Base-by-base conservation (phyloP, 2,113 vertebrate genomes). In the Monopterus albus region DNA sequence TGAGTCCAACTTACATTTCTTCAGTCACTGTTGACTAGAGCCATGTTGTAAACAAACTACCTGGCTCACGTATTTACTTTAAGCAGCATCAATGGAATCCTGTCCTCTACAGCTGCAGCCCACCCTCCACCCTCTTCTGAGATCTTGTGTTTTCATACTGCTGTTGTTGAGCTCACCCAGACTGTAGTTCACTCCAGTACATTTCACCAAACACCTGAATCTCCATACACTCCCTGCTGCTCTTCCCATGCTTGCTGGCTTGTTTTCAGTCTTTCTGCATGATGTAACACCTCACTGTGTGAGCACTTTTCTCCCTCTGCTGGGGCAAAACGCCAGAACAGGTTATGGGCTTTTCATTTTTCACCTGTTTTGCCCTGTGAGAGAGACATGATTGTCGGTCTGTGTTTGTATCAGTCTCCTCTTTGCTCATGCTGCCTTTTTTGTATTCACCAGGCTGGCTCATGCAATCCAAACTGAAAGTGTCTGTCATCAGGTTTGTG, bases 381-480 rank as follows among this genome's bases (percentile, higher is more conserved):
- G 33, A 12, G 26, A 17, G 18, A 15, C n/a, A 21, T 21, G 11
- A 15, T 20, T 45, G 11, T 45, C 13, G 1, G 29, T 42, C 36
- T 45, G 35, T 39, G 25, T 49, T 58, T n/a, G 9, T 36, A 18
- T 63, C 31, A 36, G 29, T 70, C 29, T 65, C 47, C 55, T 62
- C 59, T 75, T 35, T 29, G 57, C 65, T 59, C 31, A 36, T 21
- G 14, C 59, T 29, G 52, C 45, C 53, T 57, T 65, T 35, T 28
- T 47, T 50, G 55, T 33, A 40, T 29, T 53, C 20, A 33, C 13
- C 35, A 39, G 21, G 38, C 55, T 12, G 36, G 12, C 7, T 43
- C 55, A 28, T 31, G 36, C 25, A 14, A 36, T 26, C 39, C 31
- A 69, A 68, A 75, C 47, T 45, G 20, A 45, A 36, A 42, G 3